These are phyloP conservation scores for Epirrhoe tristata DNA, from an alignment of 2,888 invertebrate genomes.

Conservation along the genomic window DNA sequence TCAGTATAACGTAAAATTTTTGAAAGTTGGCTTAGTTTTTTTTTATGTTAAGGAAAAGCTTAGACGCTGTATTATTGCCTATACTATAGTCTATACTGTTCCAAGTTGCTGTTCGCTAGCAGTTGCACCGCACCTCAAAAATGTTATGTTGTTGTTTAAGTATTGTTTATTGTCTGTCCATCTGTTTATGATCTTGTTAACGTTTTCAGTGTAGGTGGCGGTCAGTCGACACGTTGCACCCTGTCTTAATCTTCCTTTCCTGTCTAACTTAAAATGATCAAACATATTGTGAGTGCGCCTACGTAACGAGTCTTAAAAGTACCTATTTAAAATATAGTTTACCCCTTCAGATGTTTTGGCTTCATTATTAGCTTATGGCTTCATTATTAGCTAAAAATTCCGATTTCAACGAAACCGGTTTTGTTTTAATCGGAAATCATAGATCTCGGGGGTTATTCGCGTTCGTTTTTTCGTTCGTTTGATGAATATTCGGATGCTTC, in stretches of 20 bases:
- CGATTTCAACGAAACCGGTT: too few relatives aligned
- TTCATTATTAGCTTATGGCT: neutral
- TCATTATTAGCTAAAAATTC: too few relatives aligned
- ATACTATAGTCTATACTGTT: too few relatives aligned
- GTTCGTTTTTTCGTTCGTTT: too few relatives aligned
- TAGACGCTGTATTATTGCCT: too few relatives aligned
- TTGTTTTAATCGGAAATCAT: too few relatives aligned
- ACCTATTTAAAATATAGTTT: neutral
- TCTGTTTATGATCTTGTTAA: slow-evolving; percentile 43
- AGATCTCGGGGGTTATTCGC: too few relatives aligned
- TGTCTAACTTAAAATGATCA: slow-evolving; percentile 43
- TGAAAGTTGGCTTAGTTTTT: too few relatives aligned
- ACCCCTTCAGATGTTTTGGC: too few relatives aligned
- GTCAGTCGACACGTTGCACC: slow-evolving; percentile 42
- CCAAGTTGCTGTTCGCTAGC: slow-evolving; percentile 30
- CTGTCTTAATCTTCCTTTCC: slow-evolving; percentile 24
- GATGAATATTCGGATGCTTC: too few relatives aligned
- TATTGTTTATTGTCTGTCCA: slow-evolving; percentile 34
- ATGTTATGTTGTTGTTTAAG: slow-evolving; percentile 28
- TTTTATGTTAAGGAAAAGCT: too few relatives aligned
- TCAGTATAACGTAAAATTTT: too few relatives aligned
- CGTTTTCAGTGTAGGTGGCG: slow-evolving; percentile 51
- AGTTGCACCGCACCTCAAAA: slow-evolving; percentile 19
- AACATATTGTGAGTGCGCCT: slow-evolving; percentile 55
- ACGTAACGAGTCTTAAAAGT: slow-evolving; percentile 42